These are phyloP conservation scores for Numenius phaeopus DNA, from an alignment of 2,797 vertebrate species.

Conservation along the genomic window DNA sequence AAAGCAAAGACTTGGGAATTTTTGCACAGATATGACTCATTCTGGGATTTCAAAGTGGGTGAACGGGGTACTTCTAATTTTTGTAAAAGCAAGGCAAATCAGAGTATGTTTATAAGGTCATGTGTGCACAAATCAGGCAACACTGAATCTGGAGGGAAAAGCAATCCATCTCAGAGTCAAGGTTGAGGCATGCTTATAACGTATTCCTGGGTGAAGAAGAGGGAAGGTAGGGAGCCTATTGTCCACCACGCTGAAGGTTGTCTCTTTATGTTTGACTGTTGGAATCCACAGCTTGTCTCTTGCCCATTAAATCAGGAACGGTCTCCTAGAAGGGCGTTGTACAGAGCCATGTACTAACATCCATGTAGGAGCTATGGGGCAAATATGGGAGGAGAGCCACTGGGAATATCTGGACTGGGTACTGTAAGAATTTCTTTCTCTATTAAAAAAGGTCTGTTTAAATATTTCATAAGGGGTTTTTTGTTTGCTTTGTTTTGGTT, in stretches of 20 bases:
- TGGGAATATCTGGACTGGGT: not conserved
- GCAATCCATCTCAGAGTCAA: not conserved
- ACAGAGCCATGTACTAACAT: not conserved
- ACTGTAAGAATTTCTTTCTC: not conserved
- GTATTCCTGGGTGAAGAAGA: not conserved
- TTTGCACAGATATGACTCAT: not conserved
- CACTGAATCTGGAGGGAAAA: not conserved
- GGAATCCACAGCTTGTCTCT: not conserved
- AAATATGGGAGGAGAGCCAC: not conserved
- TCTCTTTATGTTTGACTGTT: not conserved
- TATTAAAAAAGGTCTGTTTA: not conserved
- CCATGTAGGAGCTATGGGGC: not conserved
- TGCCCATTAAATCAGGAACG: not conserved
- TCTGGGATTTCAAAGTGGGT: not conserved
- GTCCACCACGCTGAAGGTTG: rapidly evolving
- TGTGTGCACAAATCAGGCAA: not conserved
- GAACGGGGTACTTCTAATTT: not conserved
- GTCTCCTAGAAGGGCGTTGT: not conserved
- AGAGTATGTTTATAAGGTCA: not conserved
- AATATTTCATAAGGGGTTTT: not conserved
- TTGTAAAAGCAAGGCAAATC: not conserved
- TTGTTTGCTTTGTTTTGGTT: too few relatives aligned
- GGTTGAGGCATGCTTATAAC: rapidly evolving
- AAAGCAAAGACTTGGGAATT: not conserved
- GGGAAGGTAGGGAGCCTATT: not conserved